Percentiles rank a stretch among this genome's conserved stretches.
These are phyloP conservation scores for Dicroscelio sp. DNA, from an alignment of 2,888 invertebrate genomes.

Conservation along the genomic window DNA sequence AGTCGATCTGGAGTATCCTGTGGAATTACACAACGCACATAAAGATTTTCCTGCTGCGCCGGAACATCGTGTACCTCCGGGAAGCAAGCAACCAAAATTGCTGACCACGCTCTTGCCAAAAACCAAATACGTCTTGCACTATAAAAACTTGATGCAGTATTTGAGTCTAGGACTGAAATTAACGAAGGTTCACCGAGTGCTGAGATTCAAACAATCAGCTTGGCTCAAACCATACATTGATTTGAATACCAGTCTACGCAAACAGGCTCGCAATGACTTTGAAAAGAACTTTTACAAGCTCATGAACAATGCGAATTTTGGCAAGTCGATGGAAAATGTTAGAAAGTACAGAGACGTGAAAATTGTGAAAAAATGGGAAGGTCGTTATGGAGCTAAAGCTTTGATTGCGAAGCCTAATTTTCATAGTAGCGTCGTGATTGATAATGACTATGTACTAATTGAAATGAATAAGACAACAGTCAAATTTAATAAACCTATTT, in stretches of 20 bases:
- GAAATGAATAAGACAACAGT: constrained; percentile 11
- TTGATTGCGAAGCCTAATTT: constrained; percentile 88
- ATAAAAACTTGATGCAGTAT: constrained; percentile 42
- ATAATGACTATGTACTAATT: constrained; percentile 6
- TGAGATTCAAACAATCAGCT: constrained; percentile 39
- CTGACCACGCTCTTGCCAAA: constrained; percentile 30
- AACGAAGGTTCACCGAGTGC: constrained; percentile 20
- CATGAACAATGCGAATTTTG: neutral
- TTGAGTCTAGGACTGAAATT: constrained; percentile 36
- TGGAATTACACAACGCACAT: constrained; percentile 33
- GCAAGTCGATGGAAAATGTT: neutral
- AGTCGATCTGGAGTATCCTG: constrained; percentile 26
- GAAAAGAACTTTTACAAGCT: constrained; percentile 6
- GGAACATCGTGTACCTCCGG: neutral
- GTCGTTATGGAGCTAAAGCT: constrained; percentile 87
- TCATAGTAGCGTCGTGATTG: constrained; percentile 83
- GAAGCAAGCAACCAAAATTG: neutral
- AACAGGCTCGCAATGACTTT: neutral
- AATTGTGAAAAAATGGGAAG: constrained; percentile 84
- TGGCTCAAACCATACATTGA: constrained; percentile 36
- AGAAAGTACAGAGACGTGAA: neutral
- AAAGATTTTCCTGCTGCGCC: constrained; percentile 31
- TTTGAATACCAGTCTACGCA: neutral
- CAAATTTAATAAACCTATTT: constrained; percentile 26
- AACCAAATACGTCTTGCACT: constrained; percentile 21